phyloP scores from a whole-genome alignment of 2,888 invertebrate genomes.

The Acanthosepion esculentum region DNA sequence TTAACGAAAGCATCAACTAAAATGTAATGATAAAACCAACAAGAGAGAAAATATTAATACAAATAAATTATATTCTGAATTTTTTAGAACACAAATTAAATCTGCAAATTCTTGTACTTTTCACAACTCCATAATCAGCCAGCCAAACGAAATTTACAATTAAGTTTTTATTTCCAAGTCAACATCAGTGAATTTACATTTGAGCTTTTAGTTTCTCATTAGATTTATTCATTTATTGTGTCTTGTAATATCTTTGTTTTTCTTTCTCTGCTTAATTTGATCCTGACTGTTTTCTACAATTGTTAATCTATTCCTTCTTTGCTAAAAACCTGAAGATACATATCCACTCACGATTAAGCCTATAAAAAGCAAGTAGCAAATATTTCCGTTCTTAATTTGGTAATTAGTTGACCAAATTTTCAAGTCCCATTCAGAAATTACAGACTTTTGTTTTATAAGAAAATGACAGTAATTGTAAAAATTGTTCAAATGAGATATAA shows the following conservation, averaged over 20 bases:
- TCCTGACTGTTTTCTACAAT: background rate
- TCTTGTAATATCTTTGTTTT: background rate
- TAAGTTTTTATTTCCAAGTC: no score
- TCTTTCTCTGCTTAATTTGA: background rate
- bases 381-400: background rate
- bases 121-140: no score
- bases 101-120: no score
- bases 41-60: no score
- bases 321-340: background rate
- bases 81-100: no score
- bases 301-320: background rate
- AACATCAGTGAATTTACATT: no score
- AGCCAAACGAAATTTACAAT: no score
- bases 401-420: conserved; percentile 18
- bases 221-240: no score
- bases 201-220: no score
- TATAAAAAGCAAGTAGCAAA: background rate
- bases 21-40: no score
- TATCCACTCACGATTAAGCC: background rate
- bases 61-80: no score
- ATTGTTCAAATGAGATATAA: conserved; percentile 18
- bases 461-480: conserved; percentile 33
- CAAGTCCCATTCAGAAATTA: conserved; percentile 21
- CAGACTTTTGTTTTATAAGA: conserved; percentile 33
- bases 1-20: no score